Evolutionary conservation across 2,797 vertebrate species (phyloP).

Genomic region (Notoglanidium macrostoma): DNA sequence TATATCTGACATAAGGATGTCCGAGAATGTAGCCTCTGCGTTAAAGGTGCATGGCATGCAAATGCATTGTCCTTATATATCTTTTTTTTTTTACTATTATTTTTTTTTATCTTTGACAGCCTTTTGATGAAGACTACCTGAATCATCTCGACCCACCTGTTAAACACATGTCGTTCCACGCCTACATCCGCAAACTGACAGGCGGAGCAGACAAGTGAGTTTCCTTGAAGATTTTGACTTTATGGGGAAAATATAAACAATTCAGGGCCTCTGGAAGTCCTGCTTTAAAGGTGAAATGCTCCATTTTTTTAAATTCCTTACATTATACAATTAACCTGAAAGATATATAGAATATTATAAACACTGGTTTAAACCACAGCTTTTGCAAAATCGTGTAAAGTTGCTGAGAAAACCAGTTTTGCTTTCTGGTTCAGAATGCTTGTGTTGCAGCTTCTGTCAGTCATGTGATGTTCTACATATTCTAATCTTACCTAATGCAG

Average conservation of each 20-base stretch:
- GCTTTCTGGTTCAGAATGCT: neutral
- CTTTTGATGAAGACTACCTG: constrained; percentile 98
- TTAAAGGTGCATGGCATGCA: neutral
- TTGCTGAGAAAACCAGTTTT: neutral
- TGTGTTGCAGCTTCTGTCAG: neutral
- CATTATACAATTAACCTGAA: neutral
- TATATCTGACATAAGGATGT: neutral
- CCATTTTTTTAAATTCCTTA: neutral
- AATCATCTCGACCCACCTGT: constrained; percentile 98
- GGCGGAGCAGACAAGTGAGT: constrained; percentile 97
- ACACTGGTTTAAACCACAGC: neutral
- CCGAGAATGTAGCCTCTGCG: neutral
- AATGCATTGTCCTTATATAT: neutral
- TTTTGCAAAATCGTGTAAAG: neutral
- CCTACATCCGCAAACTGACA: constrained; percentile 97
- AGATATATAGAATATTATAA: neutral
- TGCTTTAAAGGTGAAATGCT: neutral
- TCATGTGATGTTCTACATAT: neutral
- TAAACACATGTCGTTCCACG: constrained; percentile 99
- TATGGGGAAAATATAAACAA: neutral
- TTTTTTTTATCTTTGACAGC: constrained; percentile 72
- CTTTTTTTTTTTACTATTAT: neutral
- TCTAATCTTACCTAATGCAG: neutral
- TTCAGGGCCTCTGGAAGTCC: neutral
- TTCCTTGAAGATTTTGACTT: neutral